Evolutionary conservation across 1,140 invertebrate genomes (phyloP), one percentile per base, ranked within the genome.

Genomic region (Steinernema feltiae): DNA sequence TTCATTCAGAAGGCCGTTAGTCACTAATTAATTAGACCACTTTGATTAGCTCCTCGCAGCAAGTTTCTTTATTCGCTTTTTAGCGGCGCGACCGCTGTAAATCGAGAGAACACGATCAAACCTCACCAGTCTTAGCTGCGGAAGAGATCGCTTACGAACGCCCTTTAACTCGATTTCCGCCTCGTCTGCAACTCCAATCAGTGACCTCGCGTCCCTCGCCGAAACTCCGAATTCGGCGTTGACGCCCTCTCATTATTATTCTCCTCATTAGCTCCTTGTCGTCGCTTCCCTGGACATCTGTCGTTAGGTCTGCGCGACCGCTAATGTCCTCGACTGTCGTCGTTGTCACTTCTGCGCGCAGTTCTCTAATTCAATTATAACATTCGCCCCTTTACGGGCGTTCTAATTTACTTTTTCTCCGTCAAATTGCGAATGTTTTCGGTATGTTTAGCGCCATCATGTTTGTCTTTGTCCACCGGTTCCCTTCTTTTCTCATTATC

Each of bases 371-470:
- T 27, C 7, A 63, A 63, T 63, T 63, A 63, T 63, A 63, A 15
- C 53, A 27, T 27, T 12, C 24, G 24, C 53, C 18, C 35, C 35
- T 41, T 41, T n/a, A n/a, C n/a, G n/a, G 35, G 53, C 53, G 53
- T 63, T 63, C 53, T 27, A 63, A 63, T 63, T 63, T 63, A 63
- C 53, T 63, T 63, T 63, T 63, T 63, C 53, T n/a, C 7, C 53
- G 12, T 3, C 15, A 27, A 63, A 63, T 63, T 27, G 7, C 53
- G 3, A 63, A 63, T 63, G 53, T 63, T 63, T 63, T 63, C 53
- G 7, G 53, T 15, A 63, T 21, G 41, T 46, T 46, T 46, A n/a
- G 53, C 53, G 53, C 24, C 24, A 63, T 15, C 18, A 63, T 27
- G 24, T 63, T 63, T 63, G 53, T 63, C 53, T 12, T 27, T 21